A percentile compares a stretch with the other conserved stretches of the same genome.
phyloP scores from a whole-genome alignment of 1,140 invertebrate species.

The Frieseomelitta varia region DNA sequence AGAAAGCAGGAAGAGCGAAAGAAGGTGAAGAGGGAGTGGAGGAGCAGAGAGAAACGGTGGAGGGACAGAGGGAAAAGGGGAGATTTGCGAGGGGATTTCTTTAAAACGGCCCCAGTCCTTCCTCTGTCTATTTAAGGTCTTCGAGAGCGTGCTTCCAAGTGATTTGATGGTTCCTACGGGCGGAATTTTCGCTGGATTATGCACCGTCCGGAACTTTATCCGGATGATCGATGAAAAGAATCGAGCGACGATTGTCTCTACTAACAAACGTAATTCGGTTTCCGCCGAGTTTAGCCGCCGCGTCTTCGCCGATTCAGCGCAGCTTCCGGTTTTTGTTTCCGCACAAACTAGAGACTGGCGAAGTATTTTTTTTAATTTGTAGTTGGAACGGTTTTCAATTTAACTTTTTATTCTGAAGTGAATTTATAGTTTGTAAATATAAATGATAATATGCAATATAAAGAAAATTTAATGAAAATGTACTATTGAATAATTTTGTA shows the following conservation, averaged over 20 bases:
- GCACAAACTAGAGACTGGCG: neutral
- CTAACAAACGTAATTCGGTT: slow-evolving; percentile 8
- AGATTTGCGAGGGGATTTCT: slow-evolving; percentile 50
- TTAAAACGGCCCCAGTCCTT: slow-evolving; percentile 34
- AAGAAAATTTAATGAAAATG: too few relatives aligned
- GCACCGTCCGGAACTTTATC: neutral
- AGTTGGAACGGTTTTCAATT: too few relatives aligned
- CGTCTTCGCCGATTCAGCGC: neutral
- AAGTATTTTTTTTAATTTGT: neutral
- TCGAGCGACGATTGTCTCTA: neutral
- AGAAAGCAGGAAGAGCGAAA: neutral
- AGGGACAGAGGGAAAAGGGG: neutral
- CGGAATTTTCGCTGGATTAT: slow-evolving; percentile 21
- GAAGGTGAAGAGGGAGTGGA: neutral
- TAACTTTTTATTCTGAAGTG: too few relatives aligned
- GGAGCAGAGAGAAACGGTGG: too few relatives aligned
- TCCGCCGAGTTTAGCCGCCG: neutral
- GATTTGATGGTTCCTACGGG: slow-evolving; percentile 22
- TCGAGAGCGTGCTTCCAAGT: slow-evolving; percentile 15
- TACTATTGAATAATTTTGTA: too few relatives aligned
- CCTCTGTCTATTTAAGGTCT: slow-evolving; percentile 18
- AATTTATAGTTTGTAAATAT: neutral
- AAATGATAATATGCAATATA: too few relatives aligned
- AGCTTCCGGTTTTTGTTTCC: neutral
- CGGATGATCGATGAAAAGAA: slow-evolving; percentile 36